Conservation (phyloP, 37 sponge, comb jelly and placozoan species). For the Lycopodina hypogea region DNA sequence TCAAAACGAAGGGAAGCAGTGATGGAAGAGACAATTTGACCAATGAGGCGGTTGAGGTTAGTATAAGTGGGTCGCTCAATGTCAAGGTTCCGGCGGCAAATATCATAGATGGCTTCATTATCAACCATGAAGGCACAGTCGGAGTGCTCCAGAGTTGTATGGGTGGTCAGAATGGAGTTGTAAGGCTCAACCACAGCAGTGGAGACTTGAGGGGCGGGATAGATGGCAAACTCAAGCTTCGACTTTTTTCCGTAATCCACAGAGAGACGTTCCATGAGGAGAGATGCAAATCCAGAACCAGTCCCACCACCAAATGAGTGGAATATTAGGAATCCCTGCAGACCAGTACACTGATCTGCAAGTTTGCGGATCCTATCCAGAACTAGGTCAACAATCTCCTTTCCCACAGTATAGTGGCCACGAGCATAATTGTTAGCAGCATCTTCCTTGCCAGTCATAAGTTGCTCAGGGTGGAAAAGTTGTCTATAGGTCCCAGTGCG, state of each 20-base stretch:
- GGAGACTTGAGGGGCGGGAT: constrained; percentile 93
- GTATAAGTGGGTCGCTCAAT: constrained; percentile 87
- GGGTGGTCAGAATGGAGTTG: constrained; percentile 94
- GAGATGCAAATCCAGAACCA: constrained; percentile 94
- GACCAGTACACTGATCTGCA: constrained; percentile 95
- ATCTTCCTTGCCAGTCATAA: constrained; percentile 89
- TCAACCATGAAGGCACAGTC: constrained; percentile 99
- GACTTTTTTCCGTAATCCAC: constrained; percentile 96
- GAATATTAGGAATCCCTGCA: constrained; percentile 95
- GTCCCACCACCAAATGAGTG: constrained; percentile 97
- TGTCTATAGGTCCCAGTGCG: constrained; percentile 91
- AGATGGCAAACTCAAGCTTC: constrained; percentile 93
- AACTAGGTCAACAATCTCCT: constrained; percentile 84
- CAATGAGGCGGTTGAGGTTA: constrained; percentile 84
- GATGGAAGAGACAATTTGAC: constrained; percentile 97
- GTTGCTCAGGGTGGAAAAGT: constrained; percentile 95
- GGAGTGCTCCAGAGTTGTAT: constrained; percentile 90
- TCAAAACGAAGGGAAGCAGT: constrained; percentile 97
- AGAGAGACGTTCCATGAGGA: constrained; percentile 95
- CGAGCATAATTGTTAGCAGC: constrained; percentile 97
- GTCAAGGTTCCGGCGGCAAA: constrained; percentile 91
- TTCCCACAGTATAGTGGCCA: constrained; percentile 94
- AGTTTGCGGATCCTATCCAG: constrained; percentile 91
- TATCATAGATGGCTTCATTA: constrained; percentile 98
- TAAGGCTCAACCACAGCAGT: constrained; percentile 99